These are phyloP conservation scores for Drosophila paranaensis DNA, from an alignment of 2,888 invertebrate species.

Conservation along the genomic window DNA sequence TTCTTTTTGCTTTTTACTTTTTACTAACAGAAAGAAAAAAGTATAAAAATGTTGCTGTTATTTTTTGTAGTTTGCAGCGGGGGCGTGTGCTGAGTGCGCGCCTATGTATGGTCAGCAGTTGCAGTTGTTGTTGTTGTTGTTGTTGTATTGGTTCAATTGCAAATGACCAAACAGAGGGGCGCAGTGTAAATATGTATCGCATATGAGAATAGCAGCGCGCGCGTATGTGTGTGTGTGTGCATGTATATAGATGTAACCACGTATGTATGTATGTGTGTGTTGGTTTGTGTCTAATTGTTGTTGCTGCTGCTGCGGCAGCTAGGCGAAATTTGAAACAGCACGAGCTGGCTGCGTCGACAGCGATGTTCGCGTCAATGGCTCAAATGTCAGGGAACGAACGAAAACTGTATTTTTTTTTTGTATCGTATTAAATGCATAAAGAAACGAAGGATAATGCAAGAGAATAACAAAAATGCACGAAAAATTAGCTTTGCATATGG, in stretches of 20 bases:
- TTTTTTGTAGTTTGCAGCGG: constrained; percentile 10
- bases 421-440: too few species aligned
- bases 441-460: not conserved
- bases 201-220: constrained; percentile 9
- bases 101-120: constrained; percentile 50
- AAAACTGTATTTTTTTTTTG: constrained; percentile 1
- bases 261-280: constrained; percentile 13
- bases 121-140: constrained; percentile 40
- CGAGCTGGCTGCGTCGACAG: constrained; percentile 30
- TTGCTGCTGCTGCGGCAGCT: constrained; percentile 9
- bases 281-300: constrained; percentile 34
- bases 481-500: not conserved
- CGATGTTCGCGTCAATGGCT: constrained; percentile 29
- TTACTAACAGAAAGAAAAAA: too few species aligned
- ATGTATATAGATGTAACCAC: not conserved
- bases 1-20: constrained; percentile 8
- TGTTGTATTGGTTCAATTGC: constrained; percentile 66
- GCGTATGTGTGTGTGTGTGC: constrained; percentile 3
- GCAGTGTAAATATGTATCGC: constrained; percentile 52
- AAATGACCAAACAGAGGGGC: constrained; percentile 69
- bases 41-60: too few species aligned
- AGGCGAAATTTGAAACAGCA: constrained; percentile 34
- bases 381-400: constrained; percentile 40
- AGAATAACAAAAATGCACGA: not conserved
- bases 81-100: constrained; percentile 60